These are phyloP conservation scores for Calliopum simillimum DNA, from an alignment of 2,888 invertebrate genomes.

Conservation along the genomic window DNA sequence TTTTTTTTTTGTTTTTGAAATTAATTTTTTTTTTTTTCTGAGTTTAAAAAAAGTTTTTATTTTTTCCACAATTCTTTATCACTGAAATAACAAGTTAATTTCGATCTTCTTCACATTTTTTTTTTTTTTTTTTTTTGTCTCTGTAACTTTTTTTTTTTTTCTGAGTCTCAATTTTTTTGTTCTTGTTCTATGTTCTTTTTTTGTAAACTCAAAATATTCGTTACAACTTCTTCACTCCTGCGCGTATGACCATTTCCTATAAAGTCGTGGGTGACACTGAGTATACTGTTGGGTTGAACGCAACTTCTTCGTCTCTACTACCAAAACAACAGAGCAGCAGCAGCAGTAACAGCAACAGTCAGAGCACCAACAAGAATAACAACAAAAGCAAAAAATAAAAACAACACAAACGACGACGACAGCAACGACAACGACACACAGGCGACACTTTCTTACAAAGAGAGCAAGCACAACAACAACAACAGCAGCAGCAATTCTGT, in stretches of 20 bases:
- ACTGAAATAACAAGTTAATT: not conserved
- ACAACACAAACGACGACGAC: not conserved
- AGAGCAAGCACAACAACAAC: too few relatives aligned
- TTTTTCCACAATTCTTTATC: not conserved
- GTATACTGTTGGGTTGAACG: slow-evolving; percentile 50
- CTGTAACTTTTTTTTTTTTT: not conserved
- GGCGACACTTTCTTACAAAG: slow-evolving; percentile 27
- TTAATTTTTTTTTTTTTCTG: not conserved
- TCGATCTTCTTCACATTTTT: not conserved
- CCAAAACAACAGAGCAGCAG: slow-evolving; percentile 34
- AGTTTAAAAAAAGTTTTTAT: not conserved
- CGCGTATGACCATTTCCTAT: slow-evolving; percentile 57
- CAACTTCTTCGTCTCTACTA: slow-evolving; percentile 41
- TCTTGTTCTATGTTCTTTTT: slow-evolving; percentile 12
- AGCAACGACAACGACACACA: slow-evolving; percentile 34
- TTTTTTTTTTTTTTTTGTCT: slow-evolving; percentile 19
- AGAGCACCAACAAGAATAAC: slow-evolving; percentile 19
- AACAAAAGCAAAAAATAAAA: slow-evolving; percentile 28
- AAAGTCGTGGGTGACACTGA: slow-evolving; percentile 65
- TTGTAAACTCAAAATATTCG: not conserved
- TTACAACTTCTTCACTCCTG: slow-evolving; percentile 41
- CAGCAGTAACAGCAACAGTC: slow-evolving; percentile 4
- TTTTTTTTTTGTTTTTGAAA: too few relatives aligned
- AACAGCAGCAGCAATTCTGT: not conserved
- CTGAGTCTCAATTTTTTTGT: not conserved